Percentiles rank a stretch among this genome's conserved stretches.
Conservation (phyloP, 2,888 invertebrate species). For the Eupithecia centaureata region DNA sequence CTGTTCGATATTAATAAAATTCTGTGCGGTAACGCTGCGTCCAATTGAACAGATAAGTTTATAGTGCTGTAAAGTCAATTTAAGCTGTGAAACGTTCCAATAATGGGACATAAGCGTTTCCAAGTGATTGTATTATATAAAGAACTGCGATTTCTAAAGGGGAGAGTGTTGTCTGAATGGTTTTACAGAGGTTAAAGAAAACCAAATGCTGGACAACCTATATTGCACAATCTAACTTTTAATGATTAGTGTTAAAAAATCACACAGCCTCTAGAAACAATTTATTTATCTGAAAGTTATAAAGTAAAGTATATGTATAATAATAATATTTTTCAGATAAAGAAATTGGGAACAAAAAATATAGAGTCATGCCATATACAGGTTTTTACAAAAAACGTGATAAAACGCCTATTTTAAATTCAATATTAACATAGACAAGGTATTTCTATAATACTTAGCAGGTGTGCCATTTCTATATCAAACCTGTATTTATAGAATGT, state of each 20-base stretch:
- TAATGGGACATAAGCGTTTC: slow-evolving; percentile 1
- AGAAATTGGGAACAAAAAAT: not conserved
- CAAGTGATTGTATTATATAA: not conserved
- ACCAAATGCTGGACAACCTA: not conserved
- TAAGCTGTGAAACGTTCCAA: not conserved
- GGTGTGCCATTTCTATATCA: not conserved
- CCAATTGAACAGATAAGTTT: not conserved
- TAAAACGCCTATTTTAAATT: not conserved
- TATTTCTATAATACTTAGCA: not conserved
- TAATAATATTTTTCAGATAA: not conserved
- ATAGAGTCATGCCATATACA: too few relatives aligned
- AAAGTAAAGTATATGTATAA: too few relatives aligned
- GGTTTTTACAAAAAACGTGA: not conserved
- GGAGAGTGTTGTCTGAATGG: not conserved
- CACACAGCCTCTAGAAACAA: too few relatives aligned
- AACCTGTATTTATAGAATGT: too few relatives aligned
- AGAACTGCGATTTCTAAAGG: slow-evolving; percentile 3
- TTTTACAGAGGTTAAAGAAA: not conserved
- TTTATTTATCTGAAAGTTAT: too few relatives aligned
- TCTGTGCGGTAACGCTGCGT: not conserved
- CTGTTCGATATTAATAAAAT: not conserved
- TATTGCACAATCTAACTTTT: not conserved
- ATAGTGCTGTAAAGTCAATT: not conserved
- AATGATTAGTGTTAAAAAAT: too few relatives aligned
- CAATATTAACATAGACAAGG: not conserved